These are phyloP conservation scores for Mythimna ferrago DNA, from an alignment of 2,888 invertebrate genomes.

Conservation along the genomic window DNA sequence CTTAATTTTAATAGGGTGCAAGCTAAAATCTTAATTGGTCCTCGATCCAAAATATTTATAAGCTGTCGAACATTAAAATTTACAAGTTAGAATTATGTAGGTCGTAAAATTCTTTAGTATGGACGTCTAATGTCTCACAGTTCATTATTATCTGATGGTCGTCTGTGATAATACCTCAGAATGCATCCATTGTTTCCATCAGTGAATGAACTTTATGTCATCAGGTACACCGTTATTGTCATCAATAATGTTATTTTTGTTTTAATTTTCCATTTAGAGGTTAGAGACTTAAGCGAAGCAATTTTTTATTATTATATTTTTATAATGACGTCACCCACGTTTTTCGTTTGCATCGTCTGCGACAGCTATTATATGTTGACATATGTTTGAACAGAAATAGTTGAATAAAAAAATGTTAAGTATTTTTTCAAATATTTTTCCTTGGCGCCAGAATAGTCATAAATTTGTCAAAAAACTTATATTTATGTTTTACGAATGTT, in stretches of 20 bases:
- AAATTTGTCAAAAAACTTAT: slow-evolving; percentile 13
- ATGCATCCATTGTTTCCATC: slow-evolving; percentile 72
- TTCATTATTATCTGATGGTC: slow-evolving; percentile 65
- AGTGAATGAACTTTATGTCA: slow-evolving; percentile 76
- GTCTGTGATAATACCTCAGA: slow-evolving; percentile 67
- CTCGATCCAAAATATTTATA: slow-evolving; percentile 43
- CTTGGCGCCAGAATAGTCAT: slow-evolving; percentile 25
- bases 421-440: background rate
- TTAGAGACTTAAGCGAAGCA: slow-evolving; percentile 16
- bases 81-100: slow-evolving; percentile 20
- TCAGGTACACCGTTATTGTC: slow-evolving; percentile 36
- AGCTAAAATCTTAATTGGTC: slow-evolving; percentile 51
- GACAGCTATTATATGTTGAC: background rate
- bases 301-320: slow-evolving; percentile 8
- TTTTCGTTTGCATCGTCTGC: background rate
- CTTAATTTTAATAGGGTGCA: slow-evolving; percentile 44
- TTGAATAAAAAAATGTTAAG: background rate
- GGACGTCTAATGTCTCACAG: slow-evolving; percentile 35
- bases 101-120: slow-evolving; percentile 43
- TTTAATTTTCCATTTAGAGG: slow-evolving; percentile 40
- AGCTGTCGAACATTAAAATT: slow-evolving; percentile 50
- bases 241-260: slow-evolving; percentile 52
- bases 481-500: slow-evolving; percentile 21
- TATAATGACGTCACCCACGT: background rate
- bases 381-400: background rate